Evolutionary conservation across 1,140 invertebrate genomes (phyloP), one percentile per base, ranked within the genome.

Genomic region (Leptoteleia sp.): DNA sequence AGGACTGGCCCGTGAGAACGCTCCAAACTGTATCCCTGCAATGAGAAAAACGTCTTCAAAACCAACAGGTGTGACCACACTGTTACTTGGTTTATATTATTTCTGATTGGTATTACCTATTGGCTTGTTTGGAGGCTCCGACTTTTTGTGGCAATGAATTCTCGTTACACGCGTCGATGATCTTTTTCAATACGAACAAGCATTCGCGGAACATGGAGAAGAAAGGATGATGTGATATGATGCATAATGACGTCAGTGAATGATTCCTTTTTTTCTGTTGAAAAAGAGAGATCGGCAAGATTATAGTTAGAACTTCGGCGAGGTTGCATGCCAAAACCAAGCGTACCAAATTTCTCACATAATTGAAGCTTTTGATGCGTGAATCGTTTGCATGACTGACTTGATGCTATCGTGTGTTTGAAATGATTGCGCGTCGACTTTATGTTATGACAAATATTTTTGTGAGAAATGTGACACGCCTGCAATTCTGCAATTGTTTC

Each of bases 141-240:
- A 97, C 94, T 82, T 96, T 93, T 82, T 94, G 92, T 22, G 95
- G 95, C 83, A 95, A 93, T 38, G 95, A 96, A 83, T 95, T 96
- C 90, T 99, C 97, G 90, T 98, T 97, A 90, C 97, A 99, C 43
- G 97, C 96, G 90, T 99, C 97, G 82, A 99, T 98, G 59, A 99
- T 91, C 84, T 95, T 96, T 88, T 97, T 96, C 78, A 99, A 91
- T 82, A 98, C 95, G 89, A 96, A 97, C 70, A 99, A 92, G 91
- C 98, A 98, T 90, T 99, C 97, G 62, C 98, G 94, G 91, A 99
- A 99, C 83, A 95, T 97, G 37, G 97, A 95, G 88, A 99, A 98
- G 90, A 99, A 99, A 29, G 98, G 98, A 92, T 99, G 98, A 92
- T 99, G 98, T 71, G 97, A 99, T 35, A 99, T 93, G 79, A 99